A percentile compares a stretch with the other conserved stretches of the same genome.
Evolutionary conservation across 2,888 invertebrate genomes (phyloP).

Genomic region (Lycia hirtaria): DNA sequence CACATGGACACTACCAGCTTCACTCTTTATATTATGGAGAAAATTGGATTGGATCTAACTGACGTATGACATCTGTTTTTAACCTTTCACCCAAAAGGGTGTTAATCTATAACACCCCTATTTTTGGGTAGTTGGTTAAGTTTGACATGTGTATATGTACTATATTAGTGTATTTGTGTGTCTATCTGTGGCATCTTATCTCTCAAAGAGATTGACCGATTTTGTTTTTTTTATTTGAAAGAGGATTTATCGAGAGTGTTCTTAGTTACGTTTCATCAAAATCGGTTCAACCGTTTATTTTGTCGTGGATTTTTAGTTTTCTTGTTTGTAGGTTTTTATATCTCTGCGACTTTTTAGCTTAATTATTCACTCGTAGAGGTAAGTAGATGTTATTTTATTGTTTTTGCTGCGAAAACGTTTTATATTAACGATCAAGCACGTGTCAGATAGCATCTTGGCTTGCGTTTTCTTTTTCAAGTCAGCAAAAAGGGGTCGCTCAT

Average conservation of each 20-base stretch:
- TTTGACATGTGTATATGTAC: too few species aligned
- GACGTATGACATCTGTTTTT: background rate
- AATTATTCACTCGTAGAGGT: background rate
- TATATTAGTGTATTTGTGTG: background rate
- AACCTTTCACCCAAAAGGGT: too few species aligned
- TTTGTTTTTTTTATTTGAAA: too few species aligned
- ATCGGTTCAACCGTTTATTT: too few species aligned
- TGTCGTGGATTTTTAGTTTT: too few species aligned
- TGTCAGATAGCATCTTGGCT: slow-evolving; percentile 1
- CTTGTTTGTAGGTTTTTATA: too few species aligned
- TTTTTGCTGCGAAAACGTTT: background rate
- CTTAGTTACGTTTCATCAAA: too few species aligned
- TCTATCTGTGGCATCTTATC: too few species aligned
- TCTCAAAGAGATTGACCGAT: too few species aligned
- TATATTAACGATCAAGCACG: background rate
- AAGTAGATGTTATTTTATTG: background rate
- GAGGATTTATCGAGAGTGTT: too few species aligned
- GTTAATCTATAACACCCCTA: slow-evolving; percentile 1
- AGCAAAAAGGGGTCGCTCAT: background rate
- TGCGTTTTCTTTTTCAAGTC: background rate
- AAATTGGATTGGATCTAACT: background rate
- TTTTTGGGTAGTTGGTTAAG: too few species aligned
- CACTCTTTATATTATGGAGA: background rate
- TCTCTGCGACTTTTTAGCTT: background rate
- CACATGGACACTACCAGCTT: slow-evolving; percentile 7